Conservation (phyloP, 2,797 vertebrate genomes). For the Orientallactaga sibirica region DNA sequence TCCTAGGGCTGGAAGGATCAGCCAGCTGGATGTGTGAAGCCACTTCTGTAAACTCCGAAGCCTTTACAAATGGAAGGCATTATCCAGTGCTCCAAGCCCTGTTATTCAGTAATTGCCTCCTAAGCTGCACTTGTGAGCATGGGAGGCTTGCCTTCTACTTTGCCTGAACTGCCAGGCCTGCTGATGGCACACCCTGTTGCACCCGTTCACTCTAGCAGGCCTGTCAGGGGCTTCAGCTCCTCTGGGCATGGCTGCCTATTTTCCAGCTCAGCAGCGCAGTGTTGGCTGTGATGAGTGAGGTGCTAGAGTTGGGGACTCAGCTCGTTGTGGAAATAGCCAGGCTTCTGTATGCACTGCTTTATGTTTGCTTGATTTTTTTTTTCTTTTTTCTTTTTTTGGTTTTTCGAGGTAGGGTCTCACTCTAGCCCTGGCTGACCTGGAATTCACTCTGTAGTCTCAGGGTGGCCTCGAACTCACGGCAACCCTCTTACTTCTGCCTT, state of each 20-base stretch:
- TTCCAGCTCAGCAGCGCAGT: slow-evolving; percentile 30
- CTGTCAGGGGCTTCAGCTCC: background rate
- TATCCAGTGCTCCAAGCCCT: slow-evolving; percentile 18
- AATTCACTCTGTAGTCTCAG: too few species aligned
- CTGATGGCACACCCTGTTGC: background rate
- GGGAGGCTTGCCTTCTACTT: slow-evolving; percentile 8
- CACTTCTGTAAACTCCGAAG: slow-evolving; percentile 18
- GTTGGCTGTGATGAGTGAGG: background rate
- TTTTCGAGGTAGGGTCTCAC: too few species aligned
- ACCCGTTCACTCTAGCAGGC: background rate
- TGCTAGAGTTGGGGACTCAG: background rate
- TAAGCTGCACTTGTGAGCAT: background rate
- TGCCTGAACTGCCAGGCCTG: slow-evolving; percentile 2
- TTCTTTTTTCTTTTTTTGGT: too few species aligned
- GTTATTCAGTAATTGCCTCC: slow-evolving; percentile 62
- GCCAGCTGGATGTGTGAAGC: slow-evolving; percentile 9
- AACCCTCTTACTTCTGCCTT: too few species aligned
- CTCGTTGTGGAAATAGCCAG: background rate
- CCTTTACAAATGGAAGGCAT: slow-evolving; percentile 63
- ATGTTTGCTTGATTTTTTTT: too few species aligned
- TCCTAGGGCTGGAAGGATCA: background rate
- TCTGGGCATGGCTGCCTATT: background rate
- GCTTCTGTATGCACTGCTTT: background rate
- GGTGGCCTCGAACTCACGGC: too few species aligned
- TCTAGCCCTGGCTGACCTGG: too few species aligned